A percentile compares a stretch with the other conserved stretches of the same genome.
Conservation (phyloP, 2,113 vertebrate species). For the Anarrhichthys ocellatus region DNA sequence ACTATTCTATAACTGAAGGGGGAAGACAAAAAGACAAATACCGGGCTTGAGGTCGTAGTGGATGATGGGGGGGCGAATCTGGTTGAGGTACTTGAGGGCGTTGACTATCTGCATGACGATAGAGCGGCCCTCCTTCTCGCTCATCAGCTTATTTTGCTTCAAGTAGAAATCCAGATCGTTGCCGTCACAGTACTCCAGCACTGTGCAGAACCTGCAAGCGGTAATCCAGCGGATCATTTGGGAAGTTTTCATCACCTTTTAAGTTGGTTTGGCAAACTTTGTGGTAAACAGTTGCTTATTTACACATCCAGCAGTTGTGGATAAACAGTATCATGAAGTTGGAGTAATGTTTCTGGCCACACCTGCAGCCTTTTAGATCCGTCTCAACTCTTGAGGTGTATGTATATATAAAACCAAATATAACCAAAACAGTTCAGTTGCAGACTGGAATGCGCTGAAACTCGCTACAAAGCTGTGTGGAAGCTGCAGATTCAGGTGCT, state of each 20-base stretch:
- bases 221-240: not conserved
- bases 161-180: constrained; percentile 98
- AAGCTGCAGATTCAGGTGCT: not conserved
- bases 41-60: constrained; percentile 98
- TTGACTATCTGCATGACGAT: constrained; percentile 98
- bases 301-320: not conserved
- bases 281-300: not conserved
- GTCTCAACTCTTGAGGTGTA: not conserved
- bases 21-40: constrained; percentile 46
- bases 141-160: constrained; percentile 97
- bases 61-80: constrained; percentile 96
- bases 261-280: not conserved
- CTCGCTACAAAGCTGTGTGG: not conserved
- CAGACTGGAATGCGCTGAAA: not conserved
- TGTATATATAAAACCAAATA: too few species aligned
- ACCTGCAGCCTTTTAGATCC: not conserved
- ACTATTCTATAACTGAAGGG: not conserved
- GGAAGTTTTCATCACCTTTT: not conserved
- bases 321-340: too few species aligned
- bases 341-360: not conserved
- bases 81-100: constrained; percentile 97
- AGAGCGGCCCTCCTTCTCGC: constrained; percentile 94
- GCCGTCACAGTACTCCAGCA: constrained; percentile 96
- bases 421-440: not conserved
- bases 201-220: constrained; percentile 92